Evolutionary conservation across 2,888 invertebrate species (phyloP).

Genomic region (Agrochola lota): DNA sequence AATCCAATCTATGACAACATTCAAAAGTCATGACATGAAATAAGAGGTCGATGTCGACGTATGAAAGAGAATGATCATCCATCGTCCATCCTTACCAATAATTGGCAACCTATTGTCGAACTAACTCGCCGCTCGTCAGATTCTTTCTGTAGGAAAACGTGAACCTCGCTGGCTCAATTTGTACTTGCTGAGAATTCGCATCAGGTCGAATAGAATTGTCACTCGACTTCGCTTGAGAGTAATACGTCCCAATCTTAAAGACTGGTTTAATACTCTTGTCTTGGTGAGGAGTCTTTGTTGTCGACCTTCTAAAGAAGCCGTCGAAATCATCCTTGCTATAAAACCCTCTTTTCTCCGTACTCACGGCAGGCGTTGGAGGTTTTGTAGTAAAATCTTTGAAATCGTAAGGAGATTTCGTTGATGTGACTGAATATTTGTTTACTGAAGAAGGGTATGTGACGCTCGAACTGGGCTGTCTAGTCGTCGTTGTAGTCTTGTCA

Average conservation of each 20-base stretch:
- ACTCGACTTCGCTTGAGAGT: slow-evolving; percentile 85
- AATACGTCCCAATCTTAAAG: slow-evolving; percentile 88
- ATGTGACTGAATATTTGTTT: slow-evolving; percentile 86
- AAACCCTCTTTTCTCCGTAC: slow-evolving; percentile 80
- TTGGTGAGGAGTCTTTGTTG: slow-evolving; percentile 89
- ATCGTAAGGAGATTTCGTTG: slow-evolving; percentile 91
- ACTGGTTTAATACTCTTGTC: slow-evolving; percentile 83
- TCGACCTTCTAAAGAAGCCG: slow-evolving; percentile 82
- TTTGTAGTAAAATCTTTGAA: slow-evolving; percentile 87
- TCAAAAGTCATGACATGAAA: slow-evolving; percentile 57
- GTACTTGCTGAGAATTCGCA: slow-evolving; percentile 87
- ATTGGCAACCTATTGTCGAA: slow-evolving; percentile 82
- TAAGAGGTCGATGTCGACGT: slow-evolving; percentile 69
- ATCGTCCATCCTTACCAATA: slow-evolving; percentile 84
- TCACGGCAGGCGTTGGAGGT: slow-evolving; percentile 74
- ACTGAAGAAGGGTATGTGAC: slow-evolving; percentile 77
- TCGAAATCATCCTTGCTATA: slow-evolving; percentile 84
- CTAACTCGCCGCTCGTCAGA: slow-evolving; percentile 80
- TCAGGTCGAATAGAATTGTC: slow-evolving; percentile 88
- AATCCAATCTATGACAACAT: slow-evolving; percentile 36
- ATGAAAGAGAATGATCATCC: slow-evolving; percentile 71
- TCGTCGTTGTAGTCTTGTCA: slow-evolving; percentile 73
- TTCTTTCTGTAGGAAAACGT: slow-evolving; percentile 85
- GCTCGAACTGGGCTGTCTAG: slow-evolving; percentile 62
- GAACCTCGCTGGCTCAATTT: slow-evolving; percentile 87